Evolutionary conservation across 2,888 invertebrate species (phyloP).

Genomic region (Calameuta idolon): DNA sequence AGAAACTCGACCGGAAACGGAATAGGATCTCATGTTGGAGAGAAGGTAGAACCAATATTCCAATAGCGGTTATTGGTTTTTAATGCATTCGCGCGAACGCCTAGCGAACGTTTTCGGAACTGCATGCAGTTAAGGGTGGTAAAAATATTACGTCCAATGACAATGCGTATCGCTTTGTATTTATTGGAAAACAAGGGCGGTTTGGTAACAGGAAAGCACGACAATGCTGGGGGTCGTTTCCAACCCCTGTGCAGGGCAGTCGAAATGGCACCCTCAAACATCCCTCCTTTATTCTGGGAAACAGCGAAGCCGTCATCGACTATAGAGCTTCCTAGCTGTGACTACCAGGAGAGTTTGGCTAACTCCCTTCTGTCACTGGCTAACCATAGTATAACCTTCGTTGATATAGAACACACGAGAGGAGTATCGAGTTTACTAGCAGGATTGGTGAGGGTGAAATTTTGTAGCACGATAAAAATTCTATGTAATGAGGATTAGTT

Average conservation of each 20-base stretch:
- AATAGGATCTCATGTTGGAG: constrained; percentile 48
- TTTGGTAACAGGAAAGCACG: constrained; percentile 62
- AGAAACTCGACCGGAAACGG: constrained; percentile 61
- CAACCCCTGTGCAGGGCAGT: constrained; percentile 52
- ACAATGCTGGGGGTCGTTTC: constrained; percentile 39
- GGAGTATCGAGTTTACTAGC: neutral
- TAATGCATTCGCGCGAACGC: neutral
- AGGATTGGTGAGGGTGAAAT: neutral
- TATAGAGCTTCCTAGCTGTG: neutral
- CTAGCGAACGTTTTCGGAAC: neutral
- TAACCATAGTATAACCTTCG: neutral
- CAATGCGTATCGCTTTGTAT: constrained; percentile 50
- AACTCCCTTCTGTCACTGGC: neutral
- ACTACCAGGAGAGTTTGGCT: neutral
- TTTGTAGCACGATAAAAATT: neutral
- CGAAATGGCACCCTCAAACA: constrained; percentile 24
- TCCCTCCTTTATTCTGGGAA: neutral
- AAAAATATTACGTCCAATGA: neutral
- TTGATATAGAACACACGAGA: neutral
- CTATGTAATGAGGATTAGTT: neutral
- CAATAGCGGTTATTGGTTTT: constrained; percentile 11
- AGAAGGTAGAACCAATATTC: constrained; percentile 30
- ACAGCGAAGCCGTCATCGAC: neutral
- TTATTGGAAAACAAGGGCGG: constrained; percentile 67
- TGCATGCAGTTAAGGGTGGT: neutral